Evolutionary conservation across 23 tunicate genomes (phyloP), one percentile per base, ranked within the genome.

Genomic region (Trididemnum nubilum): DNA sequence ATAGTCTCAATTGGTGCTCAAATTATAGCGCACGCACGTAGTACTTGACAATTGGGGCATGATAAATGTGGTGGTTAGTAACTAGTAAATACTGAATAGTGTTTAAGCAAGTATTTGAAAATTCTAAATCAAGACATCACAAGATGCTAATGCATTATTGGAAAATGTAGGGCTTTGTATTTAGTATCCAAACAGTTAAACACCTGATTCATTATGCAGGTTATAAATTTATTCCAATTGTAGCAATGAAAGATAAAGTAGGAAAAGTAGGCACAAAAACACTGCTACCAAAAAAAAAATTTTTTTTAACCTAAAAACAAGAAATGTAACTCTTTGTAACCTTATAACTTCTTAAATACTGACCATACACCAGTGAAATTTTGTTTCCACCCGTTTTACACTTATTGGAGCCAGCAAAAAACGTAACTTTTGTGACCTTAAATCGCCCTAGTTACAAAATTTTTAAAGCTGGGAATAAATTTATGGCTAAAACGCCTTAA

Each of bases 221-320:
- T 44, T 44, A 15, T 7, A 44, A 44, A 44, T 44, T 15, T 44
- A 44, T 44, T 15, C 54, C 54, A 44, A 44, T 44, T 44, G 54
- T 7, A 44, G 54, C 54, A 44, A 44, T 44, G 9, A 44, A 44
- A 44, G 15, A 44, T 7, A 44, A 44, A 44, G 15, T 7, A 44
- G 31, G 9, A 27, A 27, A 24, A 64, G 1, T 3, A 4, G n/a
- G n/a, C 79, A 35, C 79, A 36, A 74, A 74, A 74, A 74, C 38
- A 32, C 9, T 74, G 29, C 37, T 74, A 12, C 25, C 12, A n/a
- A 74, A 36, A 74, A 74, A 15, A 2, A 34, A 23, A 31, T 4
- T 23, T 9, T 25, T 4, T 23, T 9, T 25, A 22, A 72, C 77
- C 40, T 5, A 29, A 33, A 22, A 33, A 28, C 35, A 72, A 24